Conservation (phyloP, 2,113 vertebrate species). For the Capricornis sumatraensis region DNA sequence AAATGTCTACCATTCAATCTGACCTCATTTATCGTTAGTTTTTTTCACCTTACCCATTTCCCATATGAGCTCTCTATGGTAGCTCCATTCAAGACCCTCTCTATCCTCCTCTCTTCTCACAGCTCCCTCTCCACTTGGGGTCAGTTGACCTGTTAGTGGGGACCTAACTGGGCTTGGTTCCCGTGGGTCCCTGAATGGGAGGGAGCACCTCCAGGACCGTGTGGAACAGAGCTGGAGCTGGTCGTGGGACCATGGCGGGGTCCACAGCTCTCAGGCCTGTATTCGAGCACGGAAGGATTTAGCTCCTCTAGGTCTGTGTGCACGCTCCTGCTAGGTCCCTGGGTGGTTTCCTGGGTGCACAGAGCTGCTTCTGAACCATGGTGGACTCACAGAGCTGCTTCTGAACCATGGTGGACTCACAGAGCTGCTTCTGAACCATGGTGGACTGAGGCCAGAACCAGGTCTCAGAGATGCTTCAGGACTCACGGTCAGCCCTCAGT, state of each 20-base stretch:
- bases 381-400: background rate
- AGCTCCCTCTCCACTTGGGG: background rate
- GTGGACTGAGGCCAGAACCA: background rate
- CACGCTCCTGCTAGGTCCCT: background rate
- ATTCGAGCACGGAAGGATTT: background rate
- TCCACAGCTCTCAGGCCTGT: background rate
- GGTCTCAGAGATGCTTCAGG: background rate
- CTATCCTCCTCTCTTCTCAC: background rate
- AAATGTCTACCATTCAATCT: background rate
- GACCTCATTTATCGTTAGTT: background rate
- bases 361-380: background rate
- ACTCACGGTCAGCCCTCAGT: no score
- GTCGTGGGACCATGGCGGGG: background rate
- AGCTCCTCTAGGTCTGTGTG: background rate
- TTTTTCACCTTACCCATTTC: background rate
- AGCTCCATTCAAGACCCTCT: background rate
- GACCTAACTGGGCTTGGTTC: background rate
- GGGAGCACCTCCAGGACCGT: fast-evolving
- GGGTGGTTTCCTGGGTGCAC: background rate
- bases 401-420: background rate
- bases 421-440: background rate
- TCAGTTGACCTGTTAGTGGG: background rate
- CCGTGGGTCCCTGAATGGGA: background rate
- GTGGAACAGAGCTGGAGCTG: background rate
- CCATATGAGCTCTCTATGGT: background rate